phyloP scores from a whole-genome alignment of 2,113 vertebrate genomes.

The Gyps fulvus region DNA sequence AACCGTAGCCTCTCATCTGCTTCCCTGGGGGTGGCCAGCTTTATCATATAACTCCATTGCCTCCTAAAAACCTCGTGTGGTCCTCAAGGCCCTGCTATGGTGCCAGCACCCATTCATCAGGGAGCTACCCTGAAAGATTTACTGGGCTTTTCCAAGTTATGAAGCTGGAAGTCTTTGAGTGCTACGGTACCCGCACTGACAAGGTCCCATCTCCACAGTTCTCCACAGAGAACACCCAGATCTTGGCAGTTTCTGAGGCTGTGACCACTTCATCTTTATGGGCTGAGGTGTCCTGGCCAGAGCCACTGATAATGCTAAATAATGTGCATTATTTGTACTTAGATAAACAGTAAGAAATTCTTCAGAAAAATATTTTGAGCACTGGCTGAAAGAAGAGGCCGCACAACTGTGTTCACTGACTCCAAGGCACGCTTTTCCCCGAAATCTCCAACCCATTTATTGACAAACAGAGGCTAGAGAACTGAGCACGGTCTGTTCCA shows the following conservation, averaged over 20 bases:
- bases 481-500: rapidly evolving
- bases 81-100: neutral
- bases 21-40: neutral
- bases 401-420: neutral
- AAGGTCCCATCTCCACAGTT: neutral
- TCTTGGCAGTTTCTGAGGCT: neutral
- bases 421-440: neutral
- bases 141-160: neutral
- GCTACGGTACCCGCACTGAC: neutral
- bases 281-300: neutral
- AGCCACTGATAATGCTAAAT: neutral
- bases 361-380: neutral
- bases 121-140: neutral
- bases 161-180: neutral
- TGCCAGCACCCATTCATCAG: neutral
- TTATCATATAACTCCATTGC: too few relatives aligned
- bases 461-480: neutral
- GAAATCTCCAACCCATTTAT: neutral
- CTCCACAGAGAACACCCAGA: neutral
- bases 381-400: neutral
- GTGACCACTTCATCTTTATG: neutral
- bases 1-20: neutral
- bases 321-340: neutral
- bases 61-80: neutral
- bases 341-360: neutral